A percentile compares a stretch with the other conserved stretches of the same genome.
Evolutionary conservation across 1,140 invertebrate genomes (phyloP).

Genomic region (Pogonomyrmex californicus): DNA sequence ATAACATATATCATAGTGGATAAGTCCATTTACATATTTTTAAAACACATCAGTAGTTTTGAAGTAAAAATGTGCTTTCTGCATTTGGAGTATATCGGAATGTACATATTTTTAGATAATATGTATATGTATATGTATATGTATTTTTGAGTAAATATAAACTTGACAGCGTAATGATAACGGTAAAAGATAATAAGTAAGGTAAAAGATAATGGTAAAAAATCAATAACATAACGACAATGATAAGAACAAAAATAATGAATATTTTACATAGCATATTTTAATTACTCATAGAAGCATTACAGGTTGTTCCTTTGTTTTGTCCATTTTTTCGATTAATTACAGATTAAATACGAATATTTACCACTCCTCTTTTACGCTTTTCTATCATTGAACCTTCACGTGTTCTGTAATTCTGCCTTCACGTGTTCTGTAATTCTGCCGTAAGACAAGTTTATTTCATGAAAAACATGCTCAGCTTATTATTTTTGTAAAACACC

Average conservation of each 20-base stretch:
- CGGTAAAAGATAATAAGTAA: too few relatives aligned
- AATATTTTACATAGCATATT: not conserved
- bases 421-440: not conserved
- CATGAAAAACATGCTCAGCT: not conserved
- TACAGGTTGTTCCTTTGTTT: not conserved
- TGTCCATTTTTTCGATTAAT: not conserved
- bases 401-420: too few relatives aligned
- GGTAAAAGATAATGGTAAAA: too few relatives aligned
- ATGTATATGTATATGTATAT: too few relatives aligned
- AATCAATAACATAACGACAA: too few relatives aligned
- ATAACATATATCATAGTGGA: not conserved
- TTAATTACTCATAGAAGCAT: not conserved
- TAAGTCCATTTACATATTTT: not conserved
- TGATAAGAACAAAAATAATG: too few relatives aligned
- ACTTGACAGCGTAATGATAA: too few relatives aligned
- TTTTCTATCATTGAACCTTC: not conserved
- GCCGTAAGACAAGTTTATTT: not conserved
- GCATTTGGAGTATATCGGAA: not conserved
- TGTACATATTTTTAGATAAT: too few relatives aligned
- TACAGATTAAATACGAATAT: constrained; percentile 9
- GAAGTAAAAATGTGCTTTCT: not conserved
- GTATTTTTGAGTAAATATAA: too few relatives aligned
- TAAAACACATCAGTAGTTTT: not conserved
- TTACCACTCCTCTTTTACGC: not conserved
- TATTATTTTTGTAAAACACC: constrained; percentile 30